Evolutionary conservation across 2,797 vertebrate genomes (phyloP), one percentile per base, ranked within the genome.

Genomic region (Anableps anableps): DNA sequence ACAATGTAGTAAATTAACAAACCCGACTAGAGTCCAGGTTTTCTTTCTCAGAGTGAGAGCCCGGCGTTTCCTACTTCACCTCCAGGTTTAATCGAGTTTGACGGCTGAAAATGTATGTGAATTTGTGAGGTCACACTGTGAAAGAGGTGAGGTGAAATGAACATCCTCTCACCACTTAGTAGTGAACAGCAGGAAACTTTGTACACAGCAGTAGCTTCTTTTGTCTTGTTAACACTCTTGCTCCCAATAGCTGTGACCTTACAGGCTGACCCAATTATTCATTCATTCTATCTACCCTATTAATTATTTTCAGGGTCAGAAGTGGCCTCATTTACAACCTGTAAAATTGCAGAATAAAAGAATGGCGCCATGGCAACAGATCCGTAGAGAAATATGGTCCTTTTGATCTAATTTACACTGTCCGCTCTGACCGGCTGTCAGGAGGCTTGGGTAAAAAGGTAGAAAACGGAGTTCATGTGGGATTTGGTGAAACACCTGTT

Each of bases 221-320:
- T 86, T 80, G 83, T 81, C 77, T 48, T n/a, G 71, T 78, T 83
- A 70, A 72, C 77, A 70, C 11, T 19, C 19, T 8, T 1, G 23
- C n/a, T 79, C 72, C 75, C 74, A 70, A 31, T 60, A 79, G 74
- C 43, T 11, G 1, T 60, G 86, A 86, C 81, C 89, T 88, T 31
- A 66, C 72, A 76, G 55, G 34, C 75, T 74, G 53, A 75, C 23
- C 58, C 75, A 82, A 79, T 89, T 80, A 86, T 74, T 78, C 38
- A 76, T 88, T 83, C 8, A 78, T 83, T 78, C 81, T 78, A 38
- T 85, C 29, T 58, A 36, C 43, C 36, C 71, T 80, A 87, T 83
- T 87, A 80, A 88, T 92, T 79, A 84, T 88, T 88, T 85, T 83
- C 74, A 83, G 74, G 82, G 72, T 86, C 66, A 66, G 16, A 72